Conservation (phyloP, 2,797 vertebrate genomes). For the Orientallactaga sibirica region DNA sequence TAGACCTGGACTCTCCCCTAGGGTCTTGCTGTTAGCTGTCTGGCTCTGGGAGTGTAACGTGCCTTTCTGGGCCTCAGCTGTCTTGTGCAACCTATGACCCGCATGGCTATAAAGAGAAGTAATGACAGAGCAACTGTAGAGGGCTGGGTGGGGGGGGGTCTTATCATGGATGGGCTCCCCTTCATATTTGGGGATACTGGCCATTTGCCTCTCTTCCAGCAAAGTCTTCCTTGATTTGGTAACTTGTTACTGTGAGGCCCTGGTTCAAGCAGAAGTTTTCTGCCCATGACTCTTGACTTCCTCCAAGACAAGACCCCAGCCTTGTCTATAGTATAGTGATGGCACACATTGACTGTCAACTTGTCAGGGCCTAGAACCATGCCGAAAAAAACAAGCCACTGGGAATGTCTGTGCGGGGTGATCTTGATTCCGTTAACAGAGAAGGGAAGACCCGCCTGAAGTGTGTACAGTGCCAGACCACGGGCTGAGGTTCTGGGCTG, state of each 20-base stretch:
- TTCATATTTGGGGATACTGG: background rate
- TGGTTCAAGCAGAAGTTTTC: no score
- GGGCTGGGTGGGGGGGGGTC: background rate
- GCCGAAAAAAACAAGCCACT: no score
- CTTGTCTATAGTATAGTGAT: no score
- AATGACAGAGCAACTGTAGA: background rate
- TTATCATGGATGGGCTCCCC: accelerated
- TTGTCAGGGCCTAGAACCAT: no score
- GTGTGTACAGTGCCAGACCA: no score
- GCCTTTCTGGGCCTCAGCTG: background rate
- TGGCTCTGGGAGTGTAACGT: accelerated
- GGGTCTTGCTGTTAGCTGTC: background rate
- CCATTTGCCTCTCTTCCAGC: background rate
- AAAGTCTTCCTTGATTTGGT: background rate
- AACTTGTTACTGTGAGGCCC: background rate
- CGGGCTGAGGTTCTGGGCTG: no score
- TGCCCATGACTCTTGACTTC: no score
- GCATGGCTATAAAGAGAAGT: background rate
- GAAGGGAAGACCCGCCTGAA: no score
- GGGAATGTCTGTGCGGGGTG: no score
- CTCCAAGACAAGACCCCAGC: no score
- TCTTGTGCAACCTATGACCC: background rate
- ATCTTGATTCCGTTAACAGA: no score
- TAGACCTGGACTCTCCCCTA: background rate
- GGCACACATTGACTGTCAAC: no score